Evolutionary conservation across 2,888 invertebrate species (phyloP).

Genomic region (Phanerotoma sp.): DNA sequence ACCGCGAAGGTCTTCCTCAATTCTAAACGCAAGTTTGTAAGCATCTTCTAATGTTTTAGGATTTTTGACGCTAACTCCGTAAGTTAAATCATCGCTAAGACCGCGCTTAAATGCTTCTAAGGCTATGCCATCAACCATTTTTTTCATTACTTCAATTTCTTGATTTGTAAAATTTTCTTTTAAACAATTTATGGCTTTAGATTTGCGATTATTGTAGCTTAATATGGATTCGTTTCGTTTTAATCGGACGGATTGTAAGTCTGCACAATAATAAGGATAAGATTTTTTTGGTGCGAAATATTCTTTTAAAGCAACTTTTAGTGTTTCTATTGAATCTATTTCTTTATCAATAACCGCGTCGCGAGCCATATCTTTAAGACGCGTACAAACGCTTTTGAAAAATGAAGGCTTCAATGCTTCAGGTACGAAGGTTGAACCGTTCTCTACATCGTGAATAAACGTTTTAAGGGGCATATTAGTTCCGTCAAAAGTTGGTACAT

Average conservation of each 20-base stretch:
- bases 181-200: no score
- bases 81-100: conserved; percentile 11
- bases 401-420: no score
- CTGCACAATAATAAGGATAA: conserved; percentile 18
- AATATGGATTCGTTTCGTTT: conserved; percentile 14
- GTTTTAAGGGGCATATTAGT: no score
- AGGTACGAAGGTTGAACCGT: neutral
- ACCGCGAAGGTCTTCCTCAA: no score
- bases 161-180: neutral
- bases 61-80: conserved; percentile 17
- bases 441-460: no score
- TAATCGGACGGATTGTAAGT: conserved; percentile 15
- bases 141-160: neutral
- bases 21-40: no score
- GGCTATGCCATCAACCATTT: conserved; percentile 17
- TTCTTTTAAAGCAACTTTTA: no score
- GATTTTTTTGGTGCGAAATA: no score
- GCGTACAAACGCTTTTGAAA: no score
- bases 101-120: conserved; percentile 18
- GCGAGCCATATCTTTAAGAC: no score
- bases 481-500: no score
- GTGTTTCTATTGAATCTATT: neutral
- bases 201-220: conserved; percentile 8
- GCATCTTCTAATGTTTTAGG: neutral
- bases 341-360: conserved; percentile 23